phyloP scores from a whole-genome alignment of 2,113 vertebrate genomes.

The Clinocottus analis region DNA sequence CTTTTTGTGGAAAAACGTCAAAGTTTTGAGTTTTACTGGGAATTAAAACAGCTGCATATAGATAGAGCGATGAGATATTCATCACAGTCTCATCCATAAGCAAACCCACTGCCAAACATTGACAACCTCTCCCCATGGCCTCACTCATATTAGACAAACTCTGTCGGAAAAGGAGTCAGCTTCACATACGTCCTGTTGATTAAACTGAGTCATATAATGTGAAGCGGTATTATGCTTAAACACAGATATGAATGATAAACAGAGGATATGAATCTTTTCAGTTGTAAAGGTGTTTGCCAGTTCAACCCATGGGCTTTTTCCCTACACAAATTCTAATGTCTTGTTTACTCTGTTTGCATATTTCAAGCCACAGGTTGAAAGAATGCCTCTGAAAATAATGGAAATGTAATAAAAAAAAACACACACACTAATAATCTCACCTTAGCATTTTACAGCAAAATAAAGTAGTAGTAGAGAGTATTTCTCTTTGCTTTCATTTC shows the following conservation, averaged over 20 bases:
- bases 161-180: conserved; percentile 71
- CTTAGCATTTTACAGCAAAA: conserved; percentile 3
- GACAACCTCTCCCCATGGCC: conserved; percentile 75
- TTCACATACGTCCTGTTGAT: conserved; percentile 66
- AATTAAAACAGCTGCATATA: conserved; percentile 68
- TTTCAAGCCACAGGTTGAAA: conserved; percentile 22
- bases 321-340: conserved; percentile 27
- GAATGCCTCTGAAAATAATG: background rate
- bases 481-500: background rate
- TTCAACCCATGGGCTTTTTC: conserved; percentile 33
- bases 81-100: conserved; percentile 73
- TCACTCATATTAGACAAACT: conserved; percentile 79
- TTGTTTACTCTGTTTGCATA: conserved; percentile 22
- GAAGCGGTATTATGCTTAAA: conserved; percentile 66
- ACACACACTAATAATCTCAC: background rate
- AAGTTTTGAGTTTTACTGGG: conserved; percentile 43
- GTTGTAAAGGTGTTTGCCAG: conserved; percentile 22
- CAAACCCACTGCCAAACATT: conserved; percentile 82
- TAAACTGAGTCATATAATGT: conserved; percentile 75
- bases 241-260: conserved; percentile 78
- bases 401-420: conserved; percentile 22
- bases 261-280: conserved; percentile 66
- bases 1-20: conserved; percentile 50
- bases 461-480: conserved; percentile 7
- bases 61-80: conserved; percentile 73